Evolutionary conservation across 2,797 vertebrate genomes (phyloP), one percentile per base, ranked within the genome.

Genomic region (Centroberyx gerrardi): DNA sequence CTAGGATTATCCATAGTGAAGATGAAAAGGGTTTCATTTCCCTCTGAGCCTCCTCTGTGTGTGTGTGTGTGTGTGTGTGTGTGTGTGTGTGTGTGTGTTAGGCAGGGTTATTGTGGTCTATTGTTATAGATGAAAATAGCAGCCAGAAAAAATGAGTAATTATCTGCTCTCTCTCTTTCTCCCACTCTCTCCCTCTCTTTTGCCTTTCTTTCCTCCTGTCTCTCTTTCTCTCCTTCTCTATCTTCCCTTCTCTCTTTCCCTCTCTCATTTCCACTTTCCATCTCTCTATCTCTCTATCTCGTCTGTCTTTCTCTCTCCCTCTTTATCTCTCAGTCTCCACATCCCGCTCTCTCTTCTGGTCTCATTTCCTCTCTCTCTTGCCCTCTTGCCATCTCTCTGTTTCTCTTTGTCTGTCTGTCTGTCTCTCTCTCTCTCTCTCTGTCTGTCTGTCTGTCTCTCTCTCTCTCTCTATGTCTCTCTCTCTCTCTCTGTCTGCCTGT

Each of bases 1-100:
- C 76, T 28, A 38, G 75, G 68, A 86, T 86, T 82, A 82, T 86
- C 81, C 76, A 46, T 59, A 81, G 70, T 72, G 61, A 66, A 82
- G 83, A 80, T 86, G 68, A 84, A 82, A 84, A 79, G 42, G 69
- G 59, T 76, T 82, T 72, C 58, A 76, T 78, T 82, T 83, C 58
- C 67, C 72, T 74, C 66, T 60, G 60, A 79, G 69, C 59, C 12
- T 38, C 40, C 40, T 73, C 3, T 22, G 0, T 65, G 28, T 66
- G 14, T 51, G 59, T 78, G 36, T 62, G 52, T 31, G 33, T 27
- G 54, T 33, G 33, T 33, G 33, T 33, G 18, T 51, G 17, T 51
- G 18, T 51, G 48, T 51, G 7, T 7, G 48, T n/a, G 48, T 22
- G 48, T 51, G 48, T 51, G 48, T 49, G 48, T 7, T 8, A 7